Evolutionary conservation across 2,888 invertebrate genomes (phyloP), one percentile per base, ranked within the genome.

Genomic region (Hypercompe scribonia): DNA sequence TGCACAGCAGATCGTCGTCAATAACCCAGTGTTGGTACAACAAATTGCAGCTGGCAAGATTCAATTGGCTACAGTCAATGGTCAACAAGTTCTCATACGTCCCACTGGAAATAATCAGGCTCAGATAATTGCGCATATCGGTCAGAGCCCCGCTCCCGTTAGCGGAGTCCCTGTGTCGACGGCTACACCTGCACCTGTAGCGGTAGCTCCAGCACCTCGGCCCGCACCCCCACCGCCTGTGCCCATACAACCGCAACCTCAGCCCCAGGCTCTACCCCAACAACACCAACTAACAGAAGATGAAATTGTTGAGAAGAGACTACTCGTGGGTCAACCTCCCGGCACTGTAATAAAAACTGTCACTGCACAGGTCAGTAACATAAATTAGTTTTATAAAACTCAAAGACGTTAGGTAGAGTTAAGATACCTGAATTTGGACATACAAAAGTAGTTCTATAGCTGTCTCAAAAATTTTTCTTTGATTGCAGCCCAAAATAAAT

Each of bases 311-410:
- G 98, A 98, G 88, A 97, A 97, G 82, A 97, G 97, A 18, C 93
- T 98, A 3, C 90, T 98, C 33, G 97, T 96, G 42, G 98, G 97
- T 5, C 98, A 98, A 90, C 98, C 98, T 8, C 97, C 98, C 0
- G 98, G 98, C 71, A 98, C 98, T 0, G 97, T 98, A 2, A 98
- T 98, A 75, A 98, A 98, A 90, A 98, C 98, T 84, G 98, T 98
- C 13, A 98, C 98, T 0, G 98, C 98, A 0, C 98, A 98, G 94
- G 96, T 95, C 77, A 90, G 58, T 76, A 28, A 15, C 31, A 31
- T 31, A 13, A 61, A 11, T n/a, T 0, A 31, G 31, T 2, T 31
- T 4, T 61, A 31, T 31, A 31, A 7, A 61, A 8, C 13, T 50
- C 0, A 50, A 24, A 50, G 8, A 24, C 0, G 24, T 46, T 11